Evolutionary conservation across 2,888 invertebrate species (phyloP).

Genomic region (Scaptomyza flava): DNA sequence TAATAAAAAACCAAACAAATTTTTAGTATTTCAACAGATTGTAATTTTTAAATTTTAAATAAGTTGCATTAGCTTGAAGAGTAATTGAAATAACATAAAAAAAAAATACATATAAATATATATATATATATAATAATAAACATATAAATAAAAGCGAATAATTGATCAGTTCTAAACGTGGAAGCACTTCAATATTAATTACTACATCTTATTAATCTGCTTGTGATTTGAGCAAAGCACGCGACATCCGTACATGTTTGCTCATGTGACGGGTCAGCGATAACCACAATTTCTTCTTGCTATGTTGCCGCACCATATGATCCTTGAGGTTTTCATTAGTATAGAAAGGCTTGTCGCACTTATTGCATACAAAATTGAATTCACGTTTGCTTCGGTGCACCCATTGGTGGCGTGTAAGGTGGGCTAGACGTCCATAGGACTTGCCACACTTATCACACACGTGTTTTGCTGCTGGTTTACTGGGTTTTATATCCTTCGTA

Average conservation of each 20-base stretch:
- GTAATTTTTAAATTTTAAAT: slow-evolving; percentile 57
- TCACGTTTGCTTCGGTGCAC: slow-evolving; percentile 44
- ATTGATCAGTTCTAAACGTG: slow-evolving; percentile 53
- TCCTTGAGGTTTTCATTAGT: slow-evolving; percentile 65
- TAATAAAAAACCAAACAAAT: slow-evolving; percentile 20
- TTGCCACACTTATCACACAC: slow-evolving; percentile 79
- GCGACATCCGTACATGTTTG: slow-evolving; percentile 35
- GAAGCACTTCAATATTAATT: slow-evolving; percentile 1
- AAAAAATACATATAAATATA: background rate
- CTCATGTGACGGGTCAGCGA: slow-evolving; percentile 67
- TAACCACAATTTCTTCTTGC: slow-evolving; percentile 54
- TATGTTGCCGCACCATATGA: slow-evolving; percentile 72
- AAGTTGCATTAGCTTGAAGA: slow-evolving; percentile 72
- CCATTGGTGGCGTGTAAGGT: slow-evolving; percentile 59
- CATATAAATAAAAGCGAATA: slow-evolving; percentile 59
- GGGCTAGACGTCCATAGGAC: slow-evolving; percentile 58
- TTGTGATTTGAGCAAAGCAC: background rate
- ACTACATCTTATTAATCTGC: background rate
- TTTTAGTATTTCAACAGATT: slow-evolving; percentile 59
- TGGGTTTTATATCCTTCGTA: background rate
- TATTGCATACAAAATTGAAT: slow-evolving; percentile 35
- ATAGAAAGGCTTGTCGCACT: slow-evolving; percentile 60
- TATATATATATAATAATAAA: slow-evolving; percentile 31
- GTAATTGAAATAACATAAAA: slow-evolving; percentile 61
- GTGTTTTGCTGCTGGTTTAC: slow-evolving; percentile 2